Base-by-base conservation (phyloP, 2,888 invertebrate genomes). In the Tiliacea citrago region DNA sequence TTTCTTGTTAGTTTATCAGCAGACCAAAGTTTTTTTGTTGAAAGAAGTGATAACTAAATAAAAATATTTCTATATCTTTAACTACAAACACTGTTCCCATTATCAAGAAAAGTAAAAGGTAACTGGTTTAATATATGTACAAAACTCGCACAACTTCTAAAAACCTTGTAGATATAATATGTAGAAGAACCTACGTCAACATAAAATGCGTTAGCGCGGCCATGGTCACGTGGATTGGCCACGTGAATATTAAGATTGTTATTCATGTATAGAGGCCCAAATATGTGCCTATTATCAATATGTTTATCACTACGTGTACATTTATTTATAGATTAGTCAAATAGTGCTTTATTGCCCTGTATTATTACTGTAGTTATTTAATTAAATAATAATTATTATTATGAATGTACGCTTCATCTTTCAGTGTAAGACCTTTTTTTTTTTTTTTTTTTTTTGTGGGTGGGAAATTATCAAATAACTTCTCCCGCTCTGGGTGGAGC, bases 211-310 rank as follows among this genome's bases (percentile, higher is more conserved):
- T 68, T 60, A 53, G 24, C 75, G 24, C 16, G 47, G 21, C 58
- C 55, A 16, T 5, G 1, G 13, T 75, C 74, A 78, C 79, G 79
- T 73, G 78, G 29, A 39, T 21, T 9, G n/a, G 47, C 51, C 80
- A 68, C 78, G 80, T 79, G 75, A 60, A 35, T 55, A n/a, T 12
- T 21, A 12, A 18, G 57, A 63, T 58, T 63, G 39, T 63, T 78
- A 63, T 63, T 78, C 63, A 29, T 58, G 39, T 24, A 70, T 1
- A 78, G 78, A 77, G 76, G 72, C 72, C 57, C 57, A 39, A 77
- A 78, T 63, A 58, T 45, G 45, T 63, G 47, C 8, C 18, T 78
- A 71, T 47, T 72, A 72, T 72, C 39, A 45, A 47, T 29, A 49
- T 51, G 24, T 45, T 29, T 51, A 51, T 16, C 39, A 24, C 53